A percentile compares a stretch with the other conserved stretches of the same genome.
These are phyloP conservation scores for Entomobrya multifasciata DNA, from an alignment of 2,888 invertebrate genomes.

Conservation along the genomic window DNA sequence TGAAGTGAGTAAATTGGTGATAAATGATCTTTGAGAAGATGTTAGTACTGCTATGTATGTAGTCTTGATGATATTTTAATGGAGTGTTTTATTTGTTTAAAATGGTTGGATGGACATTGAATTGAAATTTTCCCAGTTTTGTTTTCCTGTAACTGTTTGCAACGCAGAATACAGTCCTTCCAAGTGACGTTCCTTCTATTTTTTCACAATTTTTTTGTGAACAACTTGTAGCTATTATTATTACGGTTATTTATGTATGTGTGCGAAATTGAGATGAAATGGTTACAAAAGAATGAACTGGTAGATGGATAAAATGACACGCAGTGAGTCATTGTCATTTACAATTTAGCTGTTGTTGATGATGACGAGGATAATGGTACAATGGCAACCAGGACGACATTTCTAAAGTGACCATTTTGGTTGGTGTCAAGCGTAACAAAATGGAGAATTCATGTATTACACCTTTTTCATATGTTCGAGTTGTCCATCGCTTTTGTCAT, in stretches of 20 bases:
- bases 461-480: background rate
- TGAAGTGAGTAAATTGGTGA: no score
- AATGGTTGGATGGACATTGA: no score
- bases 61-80: no score
- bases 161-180: background rate
- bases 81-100: no score
- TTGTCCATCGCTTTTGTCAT: background rate
- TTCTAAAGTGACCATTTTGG: no score
- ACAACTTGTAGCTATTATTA: background rate
- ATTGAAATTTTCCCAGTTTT: no score
- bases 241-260: conserved; percentile 33
- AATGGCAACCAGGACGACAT: no score
- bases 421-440: no score
- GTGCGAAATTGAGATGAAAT: conserved; percentile 52
- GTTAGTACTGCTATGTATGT: no score
- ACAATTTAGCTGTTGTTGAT: background rate
- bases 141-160: background rate
- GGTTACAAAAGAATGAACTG: conserved; percentile 47
- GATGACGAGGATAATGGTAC: background rate
- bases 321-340: conserved; percentile 28
- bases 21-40: no score
- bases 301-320: background rate
- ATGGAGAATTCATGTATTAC: no score
- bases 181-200: background rate
- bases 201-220: no score